phyloP scores from a whole-genome alignment of 2,888 invertebrate species.

The Eristalis pertinax region DNA sequence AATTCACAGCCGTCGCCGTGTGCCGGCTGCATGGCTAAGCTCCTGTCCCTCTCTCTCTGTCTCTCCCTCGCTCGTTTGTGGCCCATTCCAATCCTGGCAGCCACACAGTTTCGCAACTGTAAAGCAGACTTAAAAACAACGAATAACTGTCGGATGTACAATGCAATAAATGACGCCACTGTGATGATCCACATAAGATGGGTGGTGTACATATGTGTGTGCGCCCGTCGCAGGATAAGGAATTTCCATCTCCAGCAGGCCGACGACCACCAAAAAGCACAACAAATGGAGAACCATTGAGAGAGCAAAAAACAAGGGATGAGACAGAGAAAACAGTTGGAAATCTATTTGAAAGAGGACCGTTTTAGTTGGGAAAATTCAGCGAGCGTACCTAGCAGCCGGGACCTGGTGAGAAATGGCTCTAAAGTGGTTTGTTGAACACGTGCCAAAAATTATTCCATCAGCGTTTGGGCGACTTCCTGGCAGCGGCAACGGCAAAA shows the following conservation, averaged over 20 bases:
- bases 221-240: constrained; percentile 41
- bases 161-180: constrained; percentile 70
- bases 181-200: constrained; percentile 63
- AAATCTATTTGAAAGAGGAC: constrained; percentile 48
- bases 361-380: constrained; percentile 57
- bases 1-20: constrained; percentile 66
- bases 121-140: constrained; percentile 69
- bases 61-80: too few species aligned
- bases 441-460: constrained; percentile 70
- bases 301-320: background rate
- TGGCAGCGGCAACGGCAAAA: constrained; percentile 43
- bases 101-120: constrained; percentile 45
- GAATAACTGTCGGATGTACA: constrained; percentile 70
- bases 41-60: constrained; percentile 26
- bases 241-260: constrained; percentile 41
- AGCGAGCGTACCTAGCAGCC: constrained; percentile 4
- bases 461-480: constrained; percentile 50
- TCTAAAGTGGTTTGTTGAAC: constrained; percentile 73
- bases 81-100: constrained; percentile 14
- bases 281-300: constrained; percentile 31
- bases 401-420: constrained; percentile 50
- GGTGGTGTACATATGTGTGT: background rate
- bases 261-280: constrained; percentile 49
- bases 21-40: constrained; percentile 49
- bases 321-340: constrained; percentile 14